Evolutionary conservation across 2,888 invertebrate species (phyloP).

Genomic region (Ptycholaimellus sp.): DNA sequence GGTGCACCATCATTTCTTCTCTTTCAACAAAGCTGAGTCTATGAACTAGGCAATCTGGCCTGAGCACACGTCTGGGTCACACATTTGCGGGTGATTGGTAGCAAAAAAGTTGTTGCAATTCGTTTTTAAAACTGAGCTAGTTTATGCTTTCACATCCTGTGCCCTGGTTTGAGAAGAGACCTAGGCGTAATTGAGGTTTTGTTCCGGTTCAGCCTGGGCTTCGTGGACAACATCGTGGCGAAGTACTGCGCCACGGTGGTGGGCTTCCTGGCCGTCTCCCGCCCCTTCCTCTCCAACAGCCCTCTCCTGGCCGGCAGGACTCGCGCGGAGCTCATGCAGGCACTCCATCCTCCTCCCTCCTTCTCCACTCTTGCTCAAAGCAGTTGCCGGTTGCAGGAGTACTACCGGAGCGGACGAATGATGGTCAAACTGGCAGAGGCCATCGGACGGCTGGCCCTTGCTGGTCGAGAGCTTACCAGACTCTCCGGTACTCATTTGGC

Average conservation of each 20-base stretch:
- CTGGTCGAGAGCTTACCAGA: conserved; percentile 35
- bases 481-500: too few species aligned
- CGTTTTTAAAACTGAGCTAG: too few species aligned
- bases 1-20: too few species aligned
- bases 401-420: conserved; percentile 91
- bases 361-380: not conserved
- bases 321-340: conserved; percentile 55
- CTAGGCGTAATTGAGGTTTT: conserved; percentile 5
- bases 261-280: conserved; percentile 75
- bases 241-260: conserved; percentile 89
- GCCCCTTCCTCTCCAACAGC: conserved; percentile 65
- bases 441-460: conserved; percentile 73
- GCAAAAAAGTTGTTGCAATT: too few species aligned
- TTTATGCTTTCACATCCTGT: not conserved
- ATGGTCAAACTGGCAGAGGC: conserved; percentile 84
- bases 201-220: conserved; percentile 44
- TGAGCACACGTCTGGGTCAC: too few species aligned
- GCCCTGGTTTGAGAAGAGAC: not conserved
- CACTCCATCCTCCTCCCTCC: conserved; percentile 22
- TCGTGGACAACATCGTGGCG: conserved; percentile 79
- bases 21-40: too few species aligned
- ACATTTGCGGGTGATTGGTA: too few species aligned
- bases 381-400: conserved; percentile 38
- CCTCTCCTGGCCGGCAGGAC: conserved; percentile 44
- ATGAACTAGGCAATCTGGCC: too few species aligned